phyloP scores from a whole-genome alignment of 2,797 vertebrate species.

The Crenichthys baileyi region DNA sequence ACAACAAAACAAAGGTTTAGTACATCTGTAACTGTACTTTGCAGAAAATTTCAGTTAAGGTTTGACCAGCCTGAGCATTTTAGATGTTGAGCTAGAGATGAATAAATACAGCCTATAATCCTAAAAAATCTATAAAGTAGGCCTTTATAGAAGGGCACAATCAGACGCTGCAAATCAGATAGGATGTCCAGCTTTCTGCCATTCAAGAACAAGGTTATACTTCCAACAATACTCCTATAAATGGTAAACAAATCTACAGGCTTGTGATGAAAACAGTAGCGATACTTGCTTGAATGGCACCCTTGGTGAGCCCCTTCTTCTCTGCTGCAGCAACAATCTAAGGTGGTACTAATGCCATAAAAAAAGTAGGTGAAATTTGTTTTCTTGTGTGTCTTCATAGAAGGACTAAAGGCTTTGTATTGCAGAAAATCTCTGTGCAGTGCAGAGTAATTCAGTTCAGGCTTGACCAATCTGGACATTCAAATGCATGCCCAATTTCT shows the following conservation, averaged over 20 bases:
- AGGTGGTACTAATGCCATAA: not conserved
- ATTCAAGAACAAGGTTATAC: not conserved
- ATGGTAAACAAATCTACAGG: not conserved
- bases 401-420: not conserved
- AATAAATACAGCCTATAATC: not conserved
- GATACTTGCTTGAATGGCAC: not conserved
- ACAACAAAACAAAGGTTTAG: not conserved
- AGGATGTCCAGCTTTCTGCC: not conserved
- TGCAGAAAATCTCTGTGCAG: not conserved
- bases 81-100: not conserved
- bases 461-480: not conserved
- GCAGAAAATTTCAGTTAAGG: not conserved
- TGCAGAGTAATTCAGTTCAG: not conserved
- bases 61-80: not conserved
- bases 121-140: not conserved
- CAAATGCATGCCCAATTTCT: not conserved
- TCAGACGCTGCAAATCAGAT: not conserved
- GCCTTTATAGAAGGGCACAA: not conserved
- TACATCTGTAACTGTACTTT: not conserved
- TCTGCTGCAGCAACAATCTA: not conserved
- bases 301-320: not conserved
- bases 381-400: not conserved
- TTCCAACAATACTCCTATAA: not conserved
- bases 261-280: not conserved
- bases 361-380: not conserved